Conservation (phyloP, 2,113 vertebrate genomes). For the Synchiropus splendidus region DNA sequence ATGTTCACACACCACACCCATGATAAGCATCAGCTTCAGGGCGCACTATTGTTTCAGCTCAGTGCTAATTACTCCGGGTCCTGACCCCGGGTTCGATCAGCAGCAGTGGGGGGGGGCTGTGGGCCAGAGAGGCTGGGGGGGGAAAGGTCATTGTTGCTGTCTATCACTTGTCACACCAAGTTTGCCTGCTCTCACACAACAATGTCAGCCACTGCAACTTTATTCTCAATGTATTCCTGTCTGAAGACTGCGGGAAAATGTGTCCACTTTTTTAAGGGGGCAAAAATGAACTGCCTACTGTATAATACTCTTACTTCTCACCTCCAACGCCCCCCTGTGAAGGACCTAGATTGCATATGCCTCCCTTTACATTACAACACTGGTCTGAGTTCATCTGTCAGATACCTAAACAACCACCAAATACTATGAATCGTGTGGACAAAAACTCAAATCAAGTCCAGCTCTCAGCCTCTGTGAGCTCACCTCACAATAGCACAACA, state of each 20-base stretch:
- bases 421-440: constrained; percentile 7
- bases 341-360: too few relatives aligned
- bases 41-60: constrained; percentile 58
- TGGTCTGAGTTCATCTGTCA: constrained; percentile 21
- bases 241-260: too few relatives aligned
- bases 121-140: constrained; percentile 9
- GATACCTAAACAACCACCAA: constrained; percentile 9
- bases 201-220: too few relatives aligned
- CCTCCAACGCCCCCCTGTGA: too few relatives aligned
- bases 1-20: constrained; percentile 15
- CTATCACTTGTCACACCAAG: constrained; percentile 45
- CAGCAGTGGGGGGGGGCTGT: constrained; percentile 27
- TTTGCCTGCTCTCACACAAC: too few relatives aligned
- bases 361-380: too few relatives aligned
- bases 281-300: too few relatives aligned
- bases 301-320: too few relatives aligned
- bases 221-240: too few relatives aligned
- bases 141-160: constrained; percentile 47
- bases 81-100: constrained; percentile 49
- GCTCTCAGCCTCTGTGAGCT: constrained; percentile 5
- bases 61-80: constrained; percentile 55
- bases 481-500: constrained; percentile 25
- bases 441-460: constrained; percentile 14
- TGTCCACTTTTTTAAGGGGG: too few relatives aligned
- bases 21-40: constrained; percentile 52